Base-by-base conservation (phyloP, 2,113 vertebrate species). In the Hippolais icterina region DNA sequence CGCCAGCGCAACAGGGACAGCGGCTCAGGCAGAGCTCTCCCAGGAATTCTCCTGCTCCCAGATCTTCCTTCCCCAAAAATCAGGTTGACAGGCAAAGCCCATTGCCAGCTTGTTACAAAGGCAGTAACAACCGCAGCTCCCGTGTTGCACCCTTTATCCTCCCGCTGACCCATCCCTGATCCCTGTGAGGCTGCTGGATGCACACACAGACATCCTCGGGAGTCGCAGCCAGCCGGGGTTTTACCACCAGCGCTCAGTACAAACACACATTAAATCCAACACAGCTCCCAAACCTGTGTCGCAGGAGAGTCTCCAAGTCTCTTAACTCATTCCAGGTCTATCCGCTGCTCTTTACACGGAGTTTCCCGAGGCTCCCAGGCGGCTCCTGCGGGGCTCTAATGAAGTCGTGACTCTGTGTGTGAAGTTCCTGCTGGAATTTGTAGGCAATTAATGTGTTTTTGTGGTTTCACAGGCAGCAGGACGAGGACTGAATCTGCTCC, bases 141-240 rank as follows among this genome's bases (percentile, higher is more conserved):
- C 35, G 12, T 33, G 64, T 5, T 18, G 59, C 15, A 10, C 13
- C 49, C 50, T 60, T 74, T 8, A 20, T 65, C 70, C 41, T 47
- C 54, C 75, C 25, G 31, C 70, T 60, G 59, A 59, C 39, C 75
- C 28, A 2, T 23, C 71, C 2, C 42, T 12, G 56, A 41, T 31
- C 50, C 7, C 59, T 24, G 31, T 2, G 50, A 66, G 22, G 61
- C 66, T 70, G 10, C 78, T 6, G 53, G 56, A 50, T 50, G 37
- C 12, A 3, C 76, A 18, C 50, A 6, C 74, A 2, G 6, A 19
- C 52, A 13, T 3, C 19, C 2, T 1, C 10, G 14, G 16, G 20
- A n/a, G 47, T 0, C 6, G 41, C 77, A 37, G 72, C 42, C 75
- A 44, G 60, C 66, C 11, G 46, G 15, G 52, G 29, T n/a, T 87